Evolutionary conservation across 1,140 invertebrate species (phyloP).

Genomic region (Atta texana): DNA sequence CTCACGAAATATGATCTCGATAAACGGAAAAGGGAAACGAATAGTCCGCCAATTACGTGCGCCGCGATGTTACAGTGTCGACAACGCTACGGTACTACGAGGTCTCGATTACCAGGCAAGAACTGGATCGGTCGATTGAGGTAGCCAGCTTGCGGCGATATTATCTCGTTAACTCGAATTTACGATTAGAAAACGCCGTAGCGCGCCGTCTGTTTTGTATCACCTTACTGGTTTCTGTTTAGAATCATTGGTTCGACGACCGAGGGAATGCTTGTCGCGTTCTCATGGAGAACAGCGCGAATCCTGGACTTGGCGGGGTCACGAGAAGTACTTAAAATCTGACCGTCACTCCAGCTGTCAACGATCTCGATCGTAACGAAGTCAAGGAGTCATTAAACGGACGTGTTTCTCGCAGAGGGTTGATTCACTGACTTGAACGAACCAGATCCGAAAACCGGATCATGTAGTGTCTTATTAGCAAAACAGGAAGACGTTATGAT

Average conservation of each 20-base stretch:
- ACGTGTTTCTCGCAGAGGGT: constrained; percentile 46
- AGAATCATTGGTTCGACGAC: constrained; percentile 23
- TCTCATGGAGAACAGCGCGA: not conserved
- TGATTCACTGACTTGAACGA: constrained; percentile 29
- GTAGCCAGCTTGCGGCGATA: constrained; percentile 50
- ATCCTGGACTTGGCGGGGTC: constrained; percentile 29
- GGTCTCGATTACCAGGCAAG: constrained; percentile 59
- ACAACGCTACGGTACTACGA: constrained; percentile 45
- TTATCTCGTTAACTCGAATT: constrained; percentile 74
- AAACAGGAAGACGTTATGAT: constrained; percentile 50
- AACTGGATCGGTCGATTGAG: constrained; percentile 55
- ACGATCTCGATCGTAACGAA: constrained; percentile 22
- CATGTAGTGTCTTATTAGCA: constrained; percentile 21
- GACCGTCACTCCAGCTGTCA: not conserved
- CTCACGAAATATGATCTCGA: constrained; percentile 14
- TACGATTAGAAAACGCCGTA: constrained; percentile 68
- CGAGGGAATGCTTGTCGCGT: constrained; percentile 20
- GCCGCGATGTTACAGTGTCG: constrained; percentile 41
- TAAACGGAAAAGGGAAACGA: constrained; percentile 28
- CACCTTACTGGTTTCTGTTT: constrained; percentile 30
- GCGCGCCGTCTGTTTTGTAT: constrained; percentile 42
- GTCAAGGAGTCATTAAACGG: constrained; percentile 35
- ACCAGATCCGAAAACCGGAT: constrained; percentile 53
- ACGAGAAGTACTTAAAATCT: constrained; percentile 26
- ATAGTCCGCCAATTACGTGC: constrained; percentile 49